Conservation (phyloP, 2,113 vertebrate genomes). For the Drymodes brunneopygia region DNA sequence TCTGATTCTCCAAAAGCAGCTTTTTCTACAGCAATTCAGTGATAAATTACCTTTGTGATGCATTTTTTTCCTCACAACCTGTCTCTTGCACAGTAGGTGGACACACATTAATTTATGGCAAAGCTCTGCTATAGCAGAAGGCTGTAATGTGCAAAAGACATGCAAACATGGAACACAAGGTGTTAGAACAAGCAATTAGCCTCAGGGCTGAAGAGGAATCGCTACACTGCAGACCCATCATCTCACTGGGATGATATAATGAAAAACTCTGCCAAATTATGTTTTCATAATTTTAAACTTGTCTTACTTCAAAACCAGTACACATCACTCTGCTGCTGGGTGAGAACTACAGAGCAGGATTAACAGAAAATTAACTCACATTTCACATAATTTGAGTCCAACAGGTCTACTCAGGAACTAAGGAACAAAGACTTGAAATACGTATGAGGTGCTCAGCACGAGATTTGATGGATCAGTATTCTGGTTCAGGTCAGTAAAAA, state of each 20-base stretch:
- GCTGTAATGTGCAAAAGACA: neutral
- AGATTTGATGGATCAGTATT: neutral
- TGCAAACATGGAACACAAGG: neutral
- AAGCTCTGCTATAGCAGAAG: neutral
- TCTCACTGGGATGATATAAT: neutral
- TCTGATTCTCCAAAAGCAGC: neutral
- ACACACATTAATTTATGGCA: neutral
- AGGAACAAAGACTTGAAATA: neutral
- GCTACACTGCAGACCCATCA: neutral
- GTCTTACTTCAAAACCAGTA: neutral
- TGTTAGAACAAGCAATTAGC: neutral
- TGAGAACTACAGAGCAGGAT: neutral
- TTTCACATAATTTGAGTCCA: neutral
- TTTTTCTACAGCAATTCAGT: neutral
- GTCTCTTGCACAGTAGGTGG: neutral
- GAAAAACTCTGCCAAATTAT: neutral
- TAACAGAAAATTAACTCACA: rapidly evolving
- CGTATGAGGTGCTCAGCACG: neutral
- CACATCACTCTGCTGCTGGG: neutral
- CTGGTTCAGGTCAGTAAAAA: neutral
- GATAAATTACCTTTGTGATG: neutral
- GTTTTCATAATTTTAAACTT: neutral
- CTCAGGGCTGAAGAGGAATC: neutral
- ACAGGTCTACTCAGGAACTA: neutral
- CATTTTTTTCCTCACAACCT: neutral